Evolutionary conservation across 30 jellyfish, hydroid and myxozoan genomes (phyloP), one percentile per base, ranked within the genome.

Genomic region (Pseudorhiza aurosa): DNA sequence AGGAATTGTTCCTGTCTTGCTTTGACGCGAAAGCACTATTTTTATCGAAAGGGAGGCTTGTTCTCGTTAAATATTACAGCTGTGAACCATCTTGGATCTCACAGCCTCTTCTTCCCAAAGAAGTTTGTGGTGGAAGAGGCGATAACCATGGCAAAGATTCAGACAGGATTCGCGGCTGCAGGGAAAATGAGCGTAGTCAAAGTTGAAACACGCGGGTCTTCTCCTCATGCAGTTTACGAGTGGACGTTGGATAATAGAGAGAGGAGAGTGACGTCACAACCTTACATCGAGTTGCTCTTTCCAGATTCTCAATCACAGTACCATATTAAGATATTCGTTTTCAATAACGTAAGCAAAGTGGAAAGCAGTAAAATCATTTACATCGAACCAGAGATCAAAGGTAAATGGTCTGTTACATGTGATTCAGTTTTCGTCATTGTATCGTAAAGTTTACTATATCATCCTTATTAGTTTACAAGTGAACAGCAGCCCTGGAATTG

Each of bases 31-130:
- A 80, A 80, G 60, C 29, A 30, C 15, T 65, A 80, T 65, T 18
- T 56, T 47, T 80, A 80, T 27, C 28, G 10, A 1, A 56, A 80
- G 24, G 33, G 36, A 64, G 91, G 91, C n/a, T 5, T 50, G 45
- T 80, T 80, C 36, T 64, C 91, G 15, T 64, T 80, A 8, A 80
- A 80, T 25, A 51, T 80, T 69, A 80, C 91, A 2, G 91, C 91
- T 2, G 4, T 31, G 31, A 80, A 80, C 39, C 22, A 60, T 43
- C 57, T 80, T 24, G 68, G 83, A 8, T 45, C 68, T 33, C 71
- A 37, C 19, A 80, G 71, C 22, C 71, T 80, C n/a, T 32, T 80
- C 24, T 80, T 36, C 53, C 57, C 26, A 11, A 56, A 36, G 8
- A 51, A 21, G 12, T 14, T 80, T 28, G 18, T 53, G 5, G 84